Evolutionary conservation across 64 coral and sea anemone species (phyloP), one percentile per base, ranked within the genome.

Genomic region (Stichodactyla helianthus): DNA sequence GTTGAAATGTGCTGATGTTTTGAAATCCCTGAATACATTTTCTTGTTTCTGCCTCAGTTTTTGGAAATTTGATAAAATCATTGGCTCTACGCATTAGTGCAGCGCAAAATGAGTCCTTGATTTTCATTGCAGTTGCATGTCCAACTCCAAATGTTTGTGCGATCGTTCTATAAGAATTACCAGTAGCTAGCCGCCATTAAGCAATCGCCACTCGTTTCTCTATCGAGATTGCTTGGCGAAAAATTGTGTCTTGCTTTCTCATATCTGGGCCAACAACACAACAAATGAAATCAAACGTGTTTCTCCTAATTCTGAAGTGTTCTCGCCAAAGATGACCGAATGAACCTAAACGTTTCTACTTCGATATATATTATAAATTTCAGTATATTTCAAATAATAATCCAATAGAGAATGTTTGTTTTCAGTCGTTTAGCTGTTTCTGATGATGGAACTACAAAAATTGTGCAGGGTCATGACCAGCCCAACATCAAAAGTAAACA

Each of bases 281-380:
- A 86, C 60, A 61, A 68, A 86, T 86, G 60, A 68, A 68, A 76
- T 86, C 64, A 86, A 86, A 86, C n/a, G 86, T 78, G 55, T 87
- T 76, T 87, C 86, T 87, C 52, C 0, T 88, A 68, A 88, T 65
- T 88, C 86, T 88, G 54, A 88, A 79, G 52, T 87, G 86, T 74
- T 87, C 86, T 52, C 68, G 31, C 50, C 86, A 87, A 63, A 87
- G 70, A 87, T 79, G 86, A 79, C 79, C 86, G 20, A 63, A 61
- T n/a, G n/a, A n/a, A n/a, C n/a, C n/a, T n/a, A n/a, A n/a, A n/a
- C n/a, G n/a, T n/a, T n/a, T n/a, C n/a, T n/a, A n/a, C n/a, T n/a
- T n/a, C n/a, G n/a, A n/a, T n/a, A n/a, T n/a, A n/a, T n/a, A n/a
- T n/a, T n/a, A n/a, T n/a, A n/a, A n/a, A n/a, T n/a, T n/a, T n/a